These are phyloP conservation scores for Raillietiella orientalis DNA, from an alignment of 2,888 invertebrate genomes.

Conservation along the genomic window DNA sequence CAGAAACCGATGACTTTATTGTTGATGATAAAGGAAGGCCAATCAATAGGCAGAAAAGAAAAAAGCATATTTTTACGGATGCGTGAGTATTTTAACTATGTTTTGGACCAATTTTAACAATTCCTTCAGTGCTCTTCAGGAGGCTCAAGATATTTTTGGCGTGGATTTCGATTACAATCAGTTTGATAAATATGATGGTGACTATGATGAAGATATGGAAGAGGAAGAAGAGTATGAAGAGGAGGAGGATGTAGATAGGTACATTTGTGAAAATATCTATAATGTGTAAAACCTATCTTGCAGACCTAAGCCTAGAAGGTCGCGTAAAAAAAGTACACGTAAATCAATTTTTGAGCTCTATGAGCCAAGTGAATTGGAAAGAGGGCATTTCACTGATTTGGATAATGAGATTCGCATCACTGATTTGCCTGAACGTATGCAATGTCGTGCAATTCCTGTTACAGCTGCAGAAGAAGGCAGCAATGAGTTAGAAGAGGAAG, in stretches of 20 bases:
- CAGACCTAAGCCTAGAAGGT: no score
- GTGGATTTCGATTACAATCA: conserved; percentile 93
- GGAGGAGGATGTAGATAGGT: conserved; percentile 47
- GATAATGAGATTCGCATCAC: conserved; percentile 64
- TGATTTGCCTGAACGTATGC: conserved; percentile 71
- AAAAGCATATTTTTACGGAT: conserved; percentile 26
- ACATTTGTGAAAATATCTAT: no score
- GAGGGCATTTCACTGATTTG: conserved; percentile 75
- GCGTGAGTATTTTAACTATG: conserved; percentile 23
- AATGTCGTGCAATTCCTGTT: conserved; percentile 56
- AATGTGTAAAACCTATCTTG: background rate
- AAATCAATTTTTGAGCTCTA: conserved; percentile 78
- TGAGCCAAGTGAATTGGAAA: conserved; percentile 85
- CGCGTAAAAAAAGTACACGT: no score
- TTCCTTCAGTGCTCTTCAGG: conserved; percentile 40
- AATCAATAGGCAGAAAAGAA: conserved; percentile 16
- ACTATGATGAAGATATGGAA: conserved; percentile 56
- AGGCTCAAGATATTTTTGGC: conserved; percentile 95
- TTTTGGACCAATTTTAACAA: conserved; percentile 5
- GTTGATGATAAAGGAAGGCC: conserved; percentile 83
- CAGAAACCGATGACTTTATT: conserved; percentile 83
- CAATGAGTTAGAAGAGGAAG: conserved; percentile 65
- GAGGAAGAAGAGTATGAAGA: conserved; percentile 41
- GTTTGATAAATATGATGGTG: conserved; percentile 54
- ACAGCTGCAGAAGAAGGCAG: conserved; percentile 24